These are phyloP conservation scores for Drosophila prosaltans DNA, from an alignment of 1,140 invertebrate genomes.

Conservation along the genomic window DNA sequence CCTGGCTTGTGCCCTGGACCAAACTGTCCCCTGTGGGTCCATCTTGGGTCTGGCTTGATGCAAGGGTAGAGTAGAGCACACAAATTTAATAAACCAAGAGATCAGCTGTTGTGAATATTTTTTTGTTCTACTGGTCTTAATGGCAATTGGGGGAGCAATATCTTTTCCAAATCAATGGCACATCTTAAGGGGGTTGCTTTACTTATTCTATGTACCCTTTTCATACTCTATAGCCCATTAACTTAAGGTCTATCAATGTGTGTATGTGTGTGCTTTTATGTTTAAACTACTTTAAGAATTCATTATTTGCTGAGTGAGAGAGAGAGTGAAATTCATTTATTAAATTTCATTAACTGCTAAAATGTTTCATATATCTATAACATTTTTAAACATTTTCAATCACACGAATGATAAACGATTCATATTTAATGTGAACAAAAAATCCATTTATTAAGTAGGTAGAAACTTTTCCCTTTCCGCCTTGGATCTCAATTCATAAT, in stretches of 20 bases:
- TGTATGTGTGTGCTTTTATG: too few relatives aligned
- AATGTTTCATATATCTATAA: neutral
- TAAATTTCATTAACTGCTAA: neutral
- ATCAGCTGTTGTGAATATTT: conserved; percentile 71
- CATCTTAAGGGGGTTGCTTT: conserved; percentile 52
- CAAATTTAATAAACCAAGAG: conserved; percentile 70
- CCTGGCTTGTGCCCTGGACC: conserved; percentile 20
- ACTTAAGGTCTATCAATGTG: neutral
- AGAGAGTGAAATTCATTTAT: neutral
- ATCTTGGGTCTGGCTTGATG: conserved; percentile 12
- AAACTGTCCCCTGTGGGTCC: conserved; percentile 70
- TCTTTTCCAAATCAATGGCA: conserved; percentile 55
- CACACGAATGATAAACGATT: conserved; percentile 4
- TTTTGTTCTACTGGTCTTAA: conserved; percentile 31
- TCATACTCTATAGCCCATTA: neutral
- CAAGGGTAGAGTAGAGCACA: conserved; percentile 50
- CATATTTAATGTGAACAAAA: conserved; percentile 15
- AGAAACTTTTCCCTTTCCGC: neutral
- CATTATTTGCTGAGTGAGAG: too few relatives aligned
- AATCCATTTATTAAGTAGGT: conserved; percentile 28
- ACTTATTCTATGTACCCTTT: conserved; percentile 32
- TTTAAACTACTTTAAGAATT: too few relatives aligned
- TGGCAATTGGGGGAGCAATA: conserved; percentile 68
- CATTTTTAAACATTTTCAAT: neutral
- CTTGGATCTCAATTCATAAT: conserved; percentile 1